Evolutionary conservation across 2,113 vertebrate species (phyloP), one percentile per base, ranked within the genome.

Genomic region (Tragelaphus strepsiceros): DNA sequence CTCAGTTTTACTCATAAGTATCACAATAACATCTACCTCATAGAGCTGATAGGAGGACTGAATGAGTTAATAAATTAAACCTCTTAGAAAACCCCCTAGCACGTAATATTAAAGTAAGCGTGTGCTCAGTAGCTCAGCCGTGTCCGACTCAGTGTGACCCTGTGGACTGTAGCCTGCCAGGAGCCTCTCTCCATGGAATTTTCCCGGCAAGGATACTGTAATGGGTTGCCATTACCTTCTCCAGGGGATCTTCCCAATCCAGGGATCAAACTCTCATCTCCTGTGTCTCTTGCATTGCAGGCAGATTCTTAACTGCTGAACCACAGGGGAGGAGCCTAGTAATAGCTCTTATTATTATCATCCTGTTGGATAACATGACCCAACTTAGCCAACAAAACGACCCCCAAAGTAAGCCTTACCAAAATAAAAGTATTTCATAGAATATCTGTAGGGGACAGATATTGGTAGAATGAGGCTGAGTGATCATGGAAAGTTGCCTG

Each of bases 1-100:
- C 83, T 96, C 82, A 56, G 22, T 96, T 96, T 95, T 89, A 74
- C 39, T 64, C 43, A 35, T 74, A 93, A 92, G 32, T 26, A 86
- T 96, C 56, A 83, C 87, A 92, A 32, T 53, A 64, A 51, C 12
- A 64, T 13, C 53, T 61, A 49, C 4, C 26, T 96, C 64, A 71
- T 43, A 93, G 88, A 96, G 17, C 11, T 89, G n/a, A 32, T 53
- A 77, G 35, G 28, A 92, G 24, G 28, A 35, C 10, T 97, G 54
- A 58, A 62, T 58, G 58, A 89, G 49, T 82, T 84, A 58, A 74
- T 32, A 24, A 58, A 30, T 71, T 87, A 78, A 96, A 53, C 9
- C 46, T 88, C 78, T 96, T 81, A 91, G 26, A 77, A 78, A n/a
- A 86, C 28, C 77, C 26, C 10, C 43, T 58, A 58, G 19, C 39